phyloP scores from a whole-genome alignment of 2,888 invertebrate genomes.

The Amphimallon solstitiale region DNA sequence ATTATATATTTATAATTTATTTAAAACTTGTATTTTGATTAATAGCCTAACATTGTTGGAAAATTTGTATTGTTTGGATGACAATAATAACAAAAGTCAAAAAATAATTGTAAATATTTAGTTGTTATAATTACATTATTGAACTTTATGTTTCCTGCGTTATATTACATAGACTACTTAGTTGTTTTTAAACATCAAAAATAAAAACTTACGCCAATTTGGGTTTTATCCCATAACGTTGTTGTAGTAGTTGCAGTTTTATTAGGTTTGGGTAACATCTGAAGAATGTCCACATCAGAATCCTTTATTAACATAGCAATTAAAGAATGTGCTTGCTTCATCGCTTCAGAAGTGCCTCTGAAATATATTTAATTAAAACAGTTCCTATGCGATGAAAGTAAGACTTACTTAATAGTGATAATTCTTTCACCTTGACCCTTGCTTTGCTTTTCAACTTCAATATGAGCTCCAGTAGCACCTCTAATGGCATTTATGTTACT shows the following conservation, averaged over 20 bases:
- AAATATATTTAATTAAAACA: slow-evolving; percentile 1
- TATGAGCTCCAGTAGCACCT: slow-evolving; percentile 95
- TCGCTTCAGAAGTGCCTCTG: slow-evolving; percentile 90
- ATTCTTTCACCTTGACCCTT: slow-evolving; percentile 93
- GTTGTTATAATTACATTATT: no score
- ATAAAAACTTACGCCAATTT: slow-evolving; percentile 62
- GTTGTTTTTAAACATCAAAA: not conserved
- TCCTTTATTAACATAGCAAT: slow-evolving; percentile 94
- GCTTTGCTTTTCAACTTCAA: slow-evolving; percentile 97
- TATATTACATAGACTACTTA: no score
- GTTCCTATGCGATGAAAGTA: slow-evolving; percentile 5
- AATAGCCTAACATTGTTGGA: no score
- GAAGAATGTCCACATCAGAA: slow-evolving; percentile 90
- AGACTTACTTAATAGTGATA: slow-evolving; percentile 88
- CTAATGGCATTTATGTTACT: slow-evolving; percentile 98
- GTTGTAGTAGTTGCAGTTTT: slow-evolving; percentile 68
- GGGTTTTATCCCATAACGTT: slow-evolving; percentile 69
- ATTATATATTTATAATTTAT: no score
- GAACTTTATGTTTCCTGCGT: no score
- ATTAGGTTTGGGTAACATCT: slow-evolving; percentile 74
- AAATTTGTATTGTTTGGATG: no score
- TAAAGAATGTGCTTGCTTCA: slow-evolving; percentile 89
- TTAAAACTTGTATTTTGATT: no score
- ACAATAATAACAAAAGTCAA: no score
- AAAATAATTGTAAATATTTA: no score